Conservation (phyloP, 2,113 vertebrate species). For the Corythornis madagascariensis region DNA sequence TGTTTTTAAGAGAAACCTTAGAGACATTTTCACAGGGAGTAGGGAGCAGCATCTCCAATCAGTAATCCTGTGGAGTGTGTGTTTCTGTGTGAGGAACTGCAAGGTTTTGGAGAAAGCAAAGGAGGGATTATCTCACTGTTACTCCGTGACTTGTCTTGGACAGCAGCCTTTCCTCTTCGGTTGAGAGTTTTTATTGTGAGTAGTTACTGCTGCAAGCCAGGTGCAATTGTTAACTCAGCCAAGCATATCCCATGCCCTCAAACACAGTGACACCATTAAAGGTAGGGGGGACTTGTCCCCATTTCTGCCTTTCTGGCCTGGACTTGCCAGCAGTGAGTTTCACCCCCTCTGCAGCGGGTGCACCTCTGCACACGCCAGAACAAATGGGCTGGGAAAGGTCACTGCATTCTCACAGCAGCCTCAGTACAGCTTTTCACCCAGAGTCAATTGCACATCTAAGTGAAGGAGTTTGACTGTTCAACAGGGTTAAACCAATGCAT, state of each 20-base stretch:
- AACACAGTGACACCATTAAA: too few species aligned
- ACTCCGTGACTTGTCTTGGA: background rate
- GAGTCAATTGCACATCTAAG: background rate
- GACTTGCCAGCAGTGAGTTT: background rate
- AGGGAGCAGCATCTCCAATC: background rate
- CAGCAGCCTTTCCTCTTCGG: background rate
- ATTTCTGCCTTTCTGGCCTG: background rate
- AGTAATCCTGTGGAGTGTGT: background rate
- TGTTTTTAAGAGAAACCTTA: background rate
- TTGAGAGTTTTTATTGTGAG: background rate
- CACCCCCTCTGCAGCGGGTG: background rate
- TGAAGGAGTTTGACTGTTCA: background rate
- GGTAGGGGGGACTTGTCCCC: background rate
- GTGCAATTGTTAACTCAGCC: background rate
- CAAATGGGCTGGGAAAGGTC: rapidly evolving
- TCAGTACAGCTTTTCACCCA: background rate
- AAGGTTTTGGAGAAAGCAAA: background rate
- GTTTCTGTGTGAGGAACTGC: background rate
- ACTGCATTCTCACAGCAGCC: background rate
- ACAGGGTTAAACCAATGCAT: background rate
- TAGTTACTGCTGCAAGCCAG: background rate
- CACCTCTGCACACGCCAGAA: background rate
- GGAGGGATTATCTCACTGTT: background rate
- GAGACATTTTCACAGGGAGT: background rate
- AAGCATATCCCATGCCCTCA: background rate